Conservation (phyloP, 2,888 invertebrate species). For the Sphaerolaimus hirsutus region DNA sequence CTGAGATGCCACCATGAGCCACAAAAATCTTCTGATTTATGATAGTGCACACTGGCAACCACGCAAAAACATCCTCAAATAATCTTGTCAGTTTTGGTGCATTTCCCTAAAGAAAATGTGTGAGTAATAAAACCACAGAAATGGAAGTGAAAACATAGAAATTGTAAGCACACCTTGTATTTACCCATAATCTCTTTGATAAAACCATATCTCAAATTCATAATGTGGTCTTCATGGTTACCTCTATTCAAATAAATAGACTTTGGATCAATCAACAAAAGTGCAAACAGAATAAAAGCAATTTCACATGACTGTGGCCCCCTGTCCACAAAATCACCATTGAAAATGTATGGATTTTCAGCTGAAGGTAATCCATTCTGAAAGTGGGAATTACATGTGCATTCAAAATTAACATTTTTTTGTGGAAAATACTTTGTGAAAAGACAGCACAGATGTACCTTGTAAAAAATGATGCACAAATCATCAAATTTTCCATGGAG, state of each 20-base stretch:
- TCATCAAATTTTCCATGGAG: conserved; percentile 79
- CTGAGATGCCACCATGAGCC: conserved; percentile 74
- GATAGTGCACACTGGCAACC: conserved; percentile 68
- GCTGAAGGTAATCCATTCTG: conserved; percentile 73
- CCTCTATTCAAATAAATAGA: conserved; percentile 47
- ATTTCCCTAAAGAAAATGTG: conserved; percentile 14
- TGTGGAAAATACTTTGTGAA: conserved; percentile 33
- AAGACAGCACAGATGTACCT: conserved; percentile 35
- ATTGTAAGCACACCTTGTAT: conserved; percentile 64
- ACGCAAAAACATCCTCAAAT: conserved; percentile 67
- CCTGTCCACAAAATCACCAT: conserved; percentile 80
- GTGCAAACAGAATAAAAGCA: conserved; percentile 47
- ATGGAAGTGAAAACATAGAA: too few relatives aligned
- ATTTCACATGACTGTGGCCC: conserved; percentile 70
- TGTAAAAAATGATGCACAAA: conserved; percentile 66
- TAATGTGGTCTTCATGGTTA: conserved; percentile 79
- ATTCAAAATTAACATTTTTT: neutral
- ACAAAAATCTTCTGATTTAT: conserved; percentile 68
- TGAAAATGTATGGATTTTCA: conserved; percentile 78
- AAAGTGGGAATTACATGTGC: conserved; percentile 12
- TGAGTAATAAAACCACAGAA: conserved; percentile 26
- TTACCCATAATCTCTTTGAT: conserved; percentile 67
- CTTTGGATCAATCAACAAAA: conserved; percentile 39
- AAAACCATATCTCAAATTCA: conserved; percentile 79
- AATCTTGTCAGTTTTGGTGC: conserved; percentile 43